These are phyloP conservation scores for Plagiodera versicolora DNA, from an alignment of 2,888 invertebrate genomes.

Conservation along the genomic window DNA sequence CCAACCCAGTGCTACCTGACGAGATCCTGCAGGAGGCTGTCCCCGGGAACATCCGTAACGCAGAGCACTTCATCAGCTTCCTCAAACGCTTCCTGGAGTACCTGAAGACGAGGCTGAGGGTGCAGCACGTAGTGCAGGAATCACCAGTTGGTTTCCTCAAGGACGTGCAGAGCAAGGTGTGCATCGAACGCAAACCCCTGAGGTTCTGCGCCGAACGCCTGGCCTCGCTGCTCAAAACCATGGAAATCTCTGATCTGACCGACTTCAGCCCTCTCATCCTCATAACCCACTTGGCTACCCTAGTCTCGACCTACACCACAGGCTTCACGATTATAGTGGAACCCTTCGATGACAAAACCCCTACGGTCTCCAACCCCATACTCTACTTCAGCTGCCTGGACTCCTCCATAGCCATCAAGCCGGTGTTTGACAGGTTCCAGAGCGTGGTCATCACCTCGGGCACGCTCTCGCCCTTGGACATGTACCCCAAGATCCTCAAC, in stretches of 20 bases:
- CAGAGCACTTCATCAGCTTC: slow-evolving; percentile 95
- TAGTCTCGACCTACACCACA: slow-evolving; percentile 94
- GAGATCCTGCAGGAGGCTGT: slow-evolving; percentile 93
- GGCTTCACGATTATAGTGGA: slow-evolving; percentile 98
- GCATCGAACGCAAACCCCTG: slow-evolving; percentile 95
- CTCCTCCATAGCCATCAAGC: slow-evolving; percentile 97
- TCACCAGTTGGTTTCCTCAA: slow-evolving; percentile 94
- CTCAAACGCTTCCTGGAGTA: slow-evolving; percentile 70
- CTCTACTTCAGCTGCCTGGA: slow-evolving; percentile 93
- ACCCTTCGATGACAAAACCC: slow-evolving; percentile 94
- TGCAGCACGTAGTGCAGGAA: slow-evolving; percentile 96
- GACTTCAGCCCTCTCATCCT: slow-evolving; percentile 83
- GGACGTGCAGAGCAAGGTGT: slow-evolving; percentile 88
- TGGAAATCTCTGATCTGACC: slow-evolving; percentile 90
- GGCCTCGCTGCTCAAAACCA: slow-evolving; percentile 80
- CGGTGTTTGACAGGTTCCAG: slow-evolving; percentile 95
- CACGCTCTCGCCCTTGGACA: slow-evolving; percentile 95
- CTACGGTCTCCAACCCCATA: slow-evolving; percentile 86
- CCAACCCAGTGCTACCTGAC: slow-evolving; percentile 92
- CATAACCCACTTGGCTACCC: slow-evolving; percentile 87
- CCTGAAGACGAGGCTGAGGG: slow-evolving; percentile 87
- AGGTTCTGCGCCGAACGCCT: slow-evolving; percentile 94
- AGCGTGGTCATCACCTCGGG: slow-evolving; percentile 98
- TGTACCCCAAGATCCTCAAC: slow-evolving; percentile 99
- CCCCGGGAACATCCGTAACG: slow-evolving; percentile 96